Evolutionary conservation across 2,113 vertebrate species (phyloP).

Genomic region (Trachemys scripta): DNA sequence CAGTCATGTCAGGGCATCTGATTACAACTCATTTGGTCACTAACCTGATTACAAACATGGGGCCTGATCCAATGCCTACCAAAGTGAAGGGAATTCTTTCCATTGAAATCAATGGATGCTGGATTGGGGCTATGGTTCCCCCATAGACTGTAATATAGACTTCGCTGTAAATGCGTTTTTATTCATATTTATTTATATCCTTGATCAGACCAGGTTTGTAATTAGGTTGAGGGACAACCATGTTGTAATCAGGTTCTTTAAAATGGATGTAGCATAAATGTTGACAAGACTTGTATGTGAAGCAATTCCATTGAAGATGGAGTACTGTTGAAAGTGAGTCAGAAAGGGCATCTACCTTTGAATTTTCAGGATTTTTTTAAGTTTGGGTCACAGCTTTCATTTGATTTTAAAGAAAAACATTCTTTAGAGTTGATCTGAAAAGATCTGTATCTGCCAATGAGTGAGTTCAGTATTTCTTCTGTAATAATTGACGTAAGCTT

Average conservation of each 20-base stretch:
- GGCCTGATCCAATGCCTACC: background rate
- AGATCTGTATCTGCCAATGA: fast-evolving
- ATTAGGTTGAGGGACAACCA: background rate
- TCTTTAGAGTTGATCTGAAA: background rate
- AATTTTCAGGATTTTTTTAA: background rate
- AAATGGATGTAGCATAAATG: background rate
- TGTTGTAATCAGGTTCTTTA: background rate
- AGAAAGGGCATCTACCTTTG: background rate
- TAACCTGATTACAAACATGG: background rate
- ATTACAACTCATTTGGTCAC: background rate
- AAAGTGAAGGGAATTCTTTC: background rate
- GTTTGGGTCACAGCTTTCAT: conserved; percentile 11
- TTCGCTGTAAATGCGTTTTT: background rate
- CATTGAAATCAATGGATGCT: background rate
- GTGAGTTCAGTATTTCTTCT: background rate
- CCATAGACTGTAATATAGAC: background rate
- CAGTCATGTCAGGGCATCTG: background rate
- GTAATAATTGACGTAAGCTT: background rate
- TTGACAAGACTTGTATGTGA: background rate
- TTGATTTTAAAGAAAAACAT: background rate
- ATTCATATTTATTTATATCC: fast-evolving
- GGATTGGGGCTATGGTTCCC: background rate
- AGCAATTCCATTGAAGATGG: background rate
- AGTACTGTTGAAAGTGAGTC: background rate
- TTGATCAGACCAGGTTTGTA: background rate